phyloP scores from a whole-genome alignment of 2,797 vertebrate species.

The Fistularia commersonii region DNA sequence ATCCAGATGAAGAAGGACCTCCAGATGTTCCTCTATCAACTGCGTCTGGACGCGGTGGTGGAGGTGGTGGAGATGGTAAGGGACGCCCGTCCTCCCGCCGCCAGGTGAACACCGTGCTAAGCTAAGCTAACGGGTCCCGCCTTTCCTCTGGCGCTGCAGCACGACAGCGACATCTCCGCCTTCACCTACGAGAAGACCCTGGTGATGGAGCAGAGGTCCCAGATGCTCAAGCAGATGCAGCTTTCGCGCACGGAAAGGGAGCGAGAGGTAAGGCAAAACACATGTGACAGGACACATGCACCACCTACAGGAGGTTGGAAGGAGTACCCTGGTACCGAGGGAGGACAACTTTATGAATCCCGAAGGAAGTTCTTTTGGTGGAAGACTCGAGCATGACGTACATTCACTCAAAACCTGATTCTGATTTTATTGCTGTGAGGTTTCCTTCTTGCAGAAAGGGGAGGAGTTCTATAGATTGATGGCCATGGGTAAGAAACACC shows the following conservation, averaged over 20 bases:
- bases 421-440: no score
- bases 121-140: no score
- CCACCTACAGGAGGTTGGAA: no score
- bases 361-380: no score
- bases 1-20: conserved; percentile 99
- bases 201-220: conserved; percentile 94
- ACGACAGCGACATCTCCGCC: conserved; percentile 92
- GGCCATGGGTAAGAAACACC: no score
- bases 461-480: no score
- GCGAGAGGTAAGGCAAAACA: conserved; percentile 94
- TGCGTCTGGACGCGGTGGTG: conserved; percentile 89
- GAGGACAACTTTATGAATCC: no score
- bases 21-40: conserved; percentile 91
- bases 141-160: conserved; percentile 60
- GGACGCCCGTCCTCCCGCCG: not conserved
- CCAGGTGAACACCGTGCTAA: not conserved
- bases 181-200: conserved; percentile 96
- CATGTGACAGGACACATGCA: no score
- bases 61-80: conserved; percentile 98
- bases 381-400: no score
- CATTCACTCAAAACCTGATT: no score
- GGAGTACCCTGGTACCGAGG: no score
- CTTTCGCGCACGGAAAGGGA: conserved; percentile 89
- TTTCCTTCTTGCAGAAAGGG: no score
- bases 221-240: conserved; percentile 97